Evolutionary conservation across 2,113 vertebrate genomes (phyloP), one percentile per base, ranked within the genome.

Genomic region (Lates calcarifer): DNA sequence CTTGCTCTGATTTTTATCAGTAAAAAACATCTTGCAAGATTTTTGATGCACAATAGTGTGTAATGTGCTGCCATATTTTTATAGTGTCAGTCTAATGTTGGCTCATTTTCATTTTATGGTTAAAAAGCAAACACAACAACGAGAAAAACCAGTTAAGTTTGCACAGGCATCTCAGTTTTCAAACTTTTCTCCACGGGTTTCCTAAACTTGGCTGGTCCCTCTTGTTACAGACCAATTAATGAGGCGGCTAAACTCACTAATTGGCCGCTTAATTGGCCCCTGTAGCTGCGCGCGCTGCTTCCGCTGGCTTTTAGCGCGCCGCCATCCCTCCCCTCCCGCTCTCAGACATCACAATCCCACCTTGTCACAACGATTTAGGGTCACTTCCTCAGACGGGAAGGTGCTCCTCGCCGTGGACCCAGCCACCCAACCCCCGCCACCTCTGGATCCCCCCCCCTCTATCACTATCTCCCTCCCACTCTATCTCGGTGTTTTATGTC

Each of bases 401-500:
- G 89, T 90, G 84, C 91, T 91, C 84, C 84, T 86, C 74, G 20
- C 74, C 73, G 57, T 37, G 65, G 74, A 69, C 57, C 33, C 76
- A 57, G 20, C 77, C 58, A 15, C 45, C 58, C 64, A 79, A 1
- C 4, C 79, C 66, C 70, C 58, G 3, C 77, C 70, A 33, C 84
- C 71, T 53, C 77, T 63, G 74, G 77, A 88, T 80, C 88, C 35
- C 60, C 39, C 22, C 87, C 60, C 89, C 84, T 85, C 89, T 33
- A 88, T 90, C 92, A 88, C 67, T 67, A 71, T 77, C 89, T 85
- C 88, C 87, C 91, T 87, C 90, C 89, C 92, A 67, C 86, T 87
- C 85, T 53, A 89, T 90, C 91, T 91, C 91, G 73, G 92, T 95
- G 94, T 96, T 96, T 96, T 95, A 95, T 95, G 94, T 95, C 95